Conservation (phyloP, 2,113 vertebrate genomes). For the Bungarus multicinctus region DNA sequence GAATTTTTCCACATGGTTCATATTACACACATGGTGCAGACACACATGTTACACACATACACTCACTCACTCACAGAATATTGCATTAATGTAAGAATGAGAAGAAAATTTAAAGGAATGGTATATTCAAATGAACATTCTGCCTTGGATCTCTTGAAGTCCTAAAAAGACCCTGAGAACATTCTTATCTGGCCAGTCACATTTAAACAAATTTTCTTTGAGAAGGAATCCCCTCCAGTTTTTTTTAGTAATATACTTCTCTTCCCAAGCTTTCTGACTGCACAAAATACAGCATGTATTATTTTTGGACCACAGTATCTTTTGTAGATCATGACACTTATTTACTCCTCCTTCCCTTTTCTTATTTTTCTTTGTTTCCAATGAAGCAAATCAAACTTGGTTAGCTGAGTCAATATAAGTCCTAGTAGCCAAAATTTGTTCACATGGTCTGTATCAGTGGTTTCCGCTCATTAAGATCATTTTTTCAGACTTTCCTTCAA, state of each 20-base stretch:
- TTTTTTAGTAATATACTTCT: constrained; percentile 2
- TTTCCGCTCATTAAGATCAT: constrained; percentile 35
- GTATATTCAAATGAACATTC: neutral
- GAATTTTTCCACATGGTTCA: neutral
- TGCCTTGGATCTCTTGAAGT: neutral
- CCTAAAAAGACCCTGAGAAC: constrained; percentile 5
- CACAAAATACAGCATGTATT: constrained; percentile 10
- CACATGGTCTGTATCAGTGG: constrained; percentile 10
- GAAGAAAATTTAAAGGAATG: neutral
- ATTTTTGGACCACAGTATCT: neutral
- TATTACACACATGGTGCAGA: neutral
- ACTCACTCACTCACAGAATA: too few relatives aligned
- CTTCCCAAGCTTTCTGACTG: constrained; percentile 9
- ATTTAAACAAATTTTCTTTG: constrained; percentile 1
- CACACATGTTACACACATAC: too few relatives aligned
- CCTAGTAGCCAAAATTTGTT: neutral
- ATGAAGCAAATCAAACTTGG: constrained; percentile 17
- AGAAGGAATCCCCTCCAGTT: neutral
- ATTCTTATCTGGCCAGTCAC: constrained; percentile 3
- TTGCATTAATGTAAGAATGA: neutral
- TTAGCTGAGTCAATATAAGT: constrained; percentile 10
- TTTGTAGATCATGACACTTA: neutral
- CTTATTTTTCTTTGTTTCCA: neutral
- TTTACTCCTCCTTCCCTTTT: neutral
- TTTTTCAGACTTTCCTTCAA: constrained; percentile 41